Evolutionary conservation across 2,113 vertebrate species (phyloP), one percentile per base, ranked within the genome.

Genomic region (Heterochromis multidens): DNA sequence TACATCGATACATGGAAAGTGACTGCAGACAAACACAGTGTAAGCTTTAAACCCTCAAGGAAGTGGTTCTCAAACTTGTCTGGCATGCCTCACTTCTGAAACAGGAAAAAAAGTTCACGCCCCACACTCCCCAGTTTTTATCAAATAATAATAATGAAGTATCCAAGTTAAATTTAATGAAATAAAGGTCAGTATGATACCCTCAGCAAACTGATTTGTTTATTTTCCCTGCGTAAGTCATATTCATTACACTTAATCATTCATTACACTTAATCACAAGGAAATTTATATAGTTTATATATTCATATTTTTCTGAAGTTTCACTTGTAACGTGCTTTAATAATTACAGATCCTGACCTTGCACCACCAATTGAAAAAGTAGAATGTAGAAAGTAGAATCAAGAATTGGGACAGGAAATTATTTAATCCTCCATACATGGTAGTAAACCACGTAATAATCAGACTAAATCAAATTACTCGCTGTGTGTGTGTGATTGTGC

Each of bases 391-490:
- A n/a, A n/a, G n/a, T n/a, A n/a, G n/a, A n/a, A 63, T 78, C 59
- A 77, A 83, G 58, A 62, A 62, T 23, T 58, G 12, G 5, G 37
- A 72, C 63, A 12, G 16, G 57, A 74, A 84, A 79, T 87, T 79
- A 95, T 90, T 78, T 81, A 89, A 86, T 79, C 40, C 84, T 63
- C 76, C 80, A 87, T 87, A 88, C 93, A 89, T 93, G 87, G 92
- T 87, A 91, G 87, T 86, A 92, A 91, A 87, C 91, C 88, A 94
- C 94, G 86, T 83, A 89, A 87, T 92, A 94, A 96, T 95, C 93
- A 95, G 87, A 86, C 92, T 79, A 91, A 94, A 96, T 95, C 95
- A 89, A 95, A 95, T 92, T 85, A 88, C 33, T 72, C 49, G 17
- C 29, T 72, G 10, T 74, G 17, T 52, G 57, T 84, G 62, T 87